Percentiles rank a stretch among this genome's conserved stretches.
Conservation (phyloP, 2,888 invertebrate genomes). For the Cecidostiba fungosa region DNA sequence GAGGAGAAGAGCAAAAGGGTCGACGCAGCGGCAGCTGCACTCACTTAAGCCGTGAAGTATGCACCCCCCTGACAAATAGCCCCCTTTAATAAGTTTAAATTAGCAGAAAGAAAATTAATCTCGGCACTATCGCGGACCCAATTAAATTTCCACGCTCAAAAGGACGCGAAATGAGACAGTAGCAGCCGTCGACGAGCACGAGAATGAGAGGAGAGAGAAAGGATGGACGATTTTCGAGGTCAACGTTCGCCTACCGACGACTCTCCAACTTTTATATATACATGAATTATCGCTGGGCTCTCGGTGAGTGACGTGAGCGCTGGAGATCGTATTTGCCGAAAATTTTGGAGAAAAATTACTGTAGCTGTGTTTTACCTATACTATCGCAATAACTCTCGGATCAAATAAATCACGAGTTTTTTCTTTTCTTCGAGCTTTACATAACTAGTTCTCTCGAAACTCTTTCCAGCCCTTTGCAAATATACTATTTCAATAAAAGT, state of each 20-base stretch:
- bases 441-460: no score
- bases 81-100: slow-evolving; percentile 60
- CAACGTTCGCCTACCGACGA: neutral
- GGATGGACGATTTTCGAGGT: neutral
- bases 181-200: neutral
- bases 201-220: neutral
- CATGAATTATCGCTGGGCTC: neutral
- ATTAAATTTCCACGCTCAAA: slow-evolving; percentile 60
- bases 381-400: no score
- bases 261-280: neutral
- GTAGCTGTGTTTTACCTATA: no score
- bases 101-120: slow-evolving; percentile 62
- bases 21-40: neutral
- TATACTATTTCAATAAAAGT: neutral
- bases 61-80: slow-evolving; percentile 56
- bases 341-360: neutral
- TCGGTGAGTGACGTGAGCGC: neutral
- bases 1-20: neutral
- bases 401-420: no score
- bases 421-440: no score
- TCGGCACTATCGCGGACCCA: slow-evolving; percentile 51
- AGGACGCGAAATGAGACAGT: slow-evolving; percentile 39
- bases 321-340: neutral
- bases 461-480: no score
- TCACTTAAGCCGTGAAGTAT: slow-evolving; percentile 45